A percentile compares a stretch with the other conserved stretches of the same genome.
These are phyloP conservation scores for Mionectes olivaceus DNA, from an alignment of 2,797 vertebrate genomes.

Conservation along the genomic window DNA sequence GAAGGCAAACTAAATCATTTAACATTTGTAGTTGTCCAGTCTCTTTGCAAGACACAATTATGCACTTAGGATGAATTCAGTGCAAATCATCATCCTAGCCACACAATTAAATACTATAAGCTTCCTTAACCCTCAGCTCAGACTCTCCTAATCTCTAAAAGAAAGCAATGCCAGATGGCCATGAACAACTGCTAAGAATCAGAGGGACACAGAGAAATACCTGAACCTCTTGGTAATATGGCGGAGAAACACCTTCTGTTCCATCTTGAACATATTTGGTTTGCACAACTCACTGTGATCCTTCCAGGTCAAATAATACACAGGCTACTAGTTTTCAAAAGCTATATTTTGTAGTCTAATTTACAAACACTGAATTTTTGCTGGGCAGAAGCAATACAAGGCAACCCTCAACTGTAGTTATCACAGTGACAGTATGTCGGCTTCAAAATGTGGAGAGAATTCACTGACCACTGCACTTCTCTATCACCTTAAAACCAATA, in stretches of 20 bases:
- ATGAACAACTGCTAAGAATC: constrained; percentile 79
- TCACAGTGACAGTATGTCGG: rapidly evolving
- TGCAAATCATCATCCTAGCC: constrained; percentile 72
- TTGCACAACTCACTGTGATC: not conserved
- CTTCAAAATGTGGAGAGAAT: not conserved
- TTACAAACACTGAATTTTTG: not conserved
- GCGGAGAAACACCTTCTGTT: constrained; percentile 30
- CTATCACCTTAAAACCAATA: not conserved
- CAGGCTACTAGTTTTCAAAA: not conserved
- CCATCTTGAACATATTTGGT: not conserved
- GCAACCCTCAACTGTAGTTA: not conserved
- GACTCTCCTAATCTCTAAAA: constrained; percentile 86
- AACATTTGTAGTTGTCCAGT: not conserved
- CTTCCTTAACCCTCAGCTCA: constrained; percentile 83
- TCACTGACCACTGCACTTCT: not conserved
- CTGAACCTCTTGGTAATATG: constrained; percentile 69
- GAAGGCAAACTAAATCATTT: constrained; percentile 4
- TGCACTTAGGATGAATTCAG: constrained; percentile 54
- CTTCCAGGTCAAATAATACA: not conserved
- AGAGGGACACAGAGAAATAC: constrained; percentile 75
- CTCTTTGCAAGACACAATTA: constrained; percentile 41
- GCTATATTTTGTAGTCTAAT: not conserved
- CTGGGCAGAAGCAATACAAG: not conserved
- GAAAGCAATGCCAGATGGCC: constrained; percentile 88
- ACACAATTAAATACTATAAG: constrained; percentile 80